Evolutionary conservation across 2,797 vertebrate species (phyloP), one percentile per base, ranked within the genome.

Genomic region (Periparus ater): DNA sequence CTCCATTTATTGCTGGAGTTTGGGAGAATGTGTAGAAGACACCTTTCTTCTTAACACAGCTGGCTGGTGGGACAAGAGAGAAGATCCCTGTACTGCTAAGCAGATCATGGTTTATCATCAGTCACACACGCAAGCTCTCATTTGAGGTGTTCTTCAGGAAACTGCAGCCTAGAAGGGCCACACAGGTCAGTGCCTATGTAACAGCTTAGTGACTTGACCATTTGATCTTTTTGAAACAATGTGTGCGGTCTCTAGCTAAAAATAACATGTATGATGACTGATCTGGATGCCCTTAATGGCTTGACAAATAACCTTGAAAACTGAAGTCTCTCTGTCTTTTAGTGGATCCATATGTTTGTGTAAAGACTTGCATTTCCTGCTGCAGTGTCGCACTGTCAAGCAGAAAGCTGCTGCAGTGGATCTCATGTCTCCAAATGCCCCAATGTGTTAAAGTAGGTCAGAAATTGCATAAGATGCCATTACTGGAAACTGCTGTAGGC

Each of bases 381-480:
- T 88, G 87, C 91, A 77, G 61, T 34, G 25, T 76, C 47, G 47
- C 40, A 32, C 50, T 75, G 48, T 55, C 40, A 48, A 61, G 83
- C 60, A 93, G 77, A 89, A 94, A 74, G 83, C 90, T 79, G 74
- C 88, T 71, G 78, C 87, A 83, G 87, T 62, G 47, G 54, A 75
- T 93, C 60, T 82, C 1, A 1, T 87, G 91, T 85, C 88, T 92
- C 85, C 53, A 89, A 92, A 70, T 76, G 84, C 73, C 77, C 48
- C 48, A 16, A 1, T 57, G 88, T 3, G 57, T 85, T 89, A 85
- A 97, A 94, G 88, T 93, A 96, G 95, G 93, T 97, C 96, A 96
- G 88, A 94, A 94, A 82, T 97, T 97, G 93, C 88, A 51, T 96
- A 97, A 97, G 89, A 83, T 93, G 85, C 91, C 91, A 88, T 94